Evolutionary conservation across 2,797 vertebrate species (phyloP).

Genomic region (Ctenosaura bakeri): DNA sequence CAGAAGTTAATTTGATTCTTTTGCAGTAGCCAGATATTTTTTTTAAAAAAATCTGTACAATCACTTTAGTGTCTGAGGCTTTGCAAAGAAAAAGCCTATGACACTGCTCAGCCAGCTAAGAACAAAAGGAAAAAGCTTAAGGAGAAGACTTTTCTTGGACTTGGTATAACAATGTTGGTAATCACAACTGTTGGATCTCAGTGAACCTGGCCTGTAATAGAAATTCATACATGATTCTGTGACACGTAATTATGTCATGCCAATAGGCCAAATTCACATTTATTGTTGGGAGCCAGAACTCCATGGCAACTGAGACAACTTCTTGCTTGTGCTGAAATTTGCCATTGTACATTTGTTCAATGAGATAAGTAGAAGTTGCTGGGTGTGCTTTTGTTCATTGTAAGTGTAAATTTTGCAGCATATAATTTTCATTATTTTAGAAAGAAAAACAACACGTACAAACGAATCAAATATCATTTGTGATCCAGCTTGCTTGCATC

Average conservation of each 20-base stretch:
- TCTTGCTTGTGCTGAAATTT: background rate
- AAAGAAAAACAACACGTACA: slow-evolving; percentile 7
- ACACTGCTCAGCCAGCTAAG: background rate
- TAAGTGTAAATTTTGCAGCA: background rate
- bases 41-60: background rate
- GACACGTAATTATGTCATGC: background rate
- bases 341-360: background rate
- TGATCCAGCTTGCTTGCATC: background rate
- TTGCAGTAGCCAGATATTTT: background rate
- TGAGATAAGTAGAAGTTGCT: background rate
- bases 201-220: background rate
- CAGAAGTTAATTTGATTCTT: background rate
- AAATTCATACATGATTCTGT: background rate
- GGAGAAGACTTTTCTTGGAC: background rate
- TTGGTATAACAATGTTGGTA: slow-evolving; percentile 16
- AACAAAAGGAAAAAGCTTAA: too few relatives aligned
- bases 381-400: background rate
- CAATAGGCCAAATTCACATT: slow-evolving; percentile 5
- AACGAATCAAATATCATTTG: slow-evolving; percentile 1
- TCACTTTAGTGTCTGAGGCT: background rate
- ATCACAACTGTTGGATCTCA: background rate
- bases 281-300: background rate
- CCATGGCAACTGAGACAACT: background rate
- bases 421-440: background rate
- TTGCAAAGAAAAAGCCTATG: background rate